A percentile compares a stretch with the other conserved stretches of the same genome.
These are phyloP conservation scores for Mormyrops attenuatus DNA, from an alignment of 2,797 vertebrate genomes.

Conservation along the genomic window DNA sequence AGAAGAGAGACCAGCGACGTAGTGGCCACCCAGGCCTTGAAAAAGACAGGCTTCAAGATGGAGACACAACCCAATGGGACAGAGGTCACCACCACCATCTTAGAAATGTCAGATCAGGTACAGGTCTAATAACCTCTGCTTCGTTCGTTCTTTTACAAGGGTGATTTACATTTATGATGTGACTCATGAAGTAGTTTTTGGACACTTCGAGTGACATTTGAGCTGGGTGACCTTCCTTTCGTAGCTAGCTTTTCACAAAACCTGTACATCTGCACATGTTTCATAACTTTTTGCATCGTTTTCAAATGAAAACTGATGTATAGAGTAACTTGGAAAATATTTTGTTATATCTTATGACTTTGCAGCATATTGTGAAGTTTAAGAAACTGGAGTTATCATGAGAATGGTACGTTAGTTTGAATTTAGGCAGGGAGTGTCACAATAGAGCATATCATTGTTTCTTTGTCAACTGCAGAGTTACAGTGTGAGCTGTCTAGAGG, in stretches of 20 bases:
- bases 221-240: background rate
- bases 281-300: background rate
- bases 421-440: background rate
- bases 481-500: constrained; percentile 49
- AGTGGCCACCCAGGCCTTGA: constrained; percentile 49
- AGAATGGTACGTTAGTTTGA: background rate
- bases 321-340: background rate
- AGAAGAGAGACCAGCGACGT: constrained; percentile 45
- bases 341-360: background rate
- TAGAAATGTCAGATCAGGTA: constrained; percentile 74
- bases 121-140: background rate
- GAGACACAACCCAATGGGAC: constrained; percentile 69
- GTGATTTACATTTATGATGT: background rate
- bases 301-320: background rate
- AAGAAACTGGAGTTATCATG: background rate
- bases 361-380: background rate
- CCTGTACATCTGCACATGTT: background rate
- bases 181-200: background rate
- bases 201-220: background rate
- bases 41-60: constrained; percentile 73
- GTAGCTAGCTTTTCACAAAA: background rate
- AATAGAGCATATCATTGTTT: background rate
- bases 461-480: constrained; percentile 58
- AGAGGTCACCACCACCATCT: constrained; percentile 66
- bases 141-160: background rate